Percentiles rank a stretch among this genome's conserved stretches.
Conservation (phyloP, 2,797 vertebrate genomes). For the Protonibea diacanthus region DNA sequence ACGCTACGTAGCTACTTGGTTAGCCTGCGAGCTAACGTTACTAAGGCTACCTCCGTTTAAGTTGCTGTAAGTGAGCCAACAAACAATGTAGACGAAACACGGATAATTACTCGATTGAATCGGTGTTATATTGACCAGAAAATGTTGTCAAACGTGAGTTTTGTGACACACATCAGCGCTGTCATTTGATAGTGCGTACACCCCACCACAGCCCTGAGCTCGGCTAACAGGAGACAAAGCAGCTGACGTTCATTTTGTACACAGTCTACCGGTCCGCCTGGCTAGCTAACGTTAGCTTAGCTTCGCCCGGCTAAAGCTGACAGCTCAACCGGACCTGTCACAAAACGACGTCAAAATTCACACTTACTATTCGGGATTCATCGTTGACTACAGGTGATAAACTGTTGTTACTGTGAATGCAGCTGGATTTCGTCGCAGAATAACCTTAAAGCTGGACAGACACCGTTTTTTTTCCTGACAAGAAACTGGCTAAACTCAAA, state of each 20-base stretch:
- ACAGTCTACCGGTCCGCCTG: conserved; percentile 26
- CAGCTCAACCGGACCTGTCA: conserved; percentile 65
- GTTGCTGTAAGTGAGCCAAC: background rate
- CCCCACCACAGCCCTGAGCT: background rate
- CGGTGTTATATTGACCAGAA: background rate
- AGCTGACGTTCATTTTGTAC: conserved; percentile 66
- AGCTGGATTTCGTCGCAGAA: conserved; percentile 34
- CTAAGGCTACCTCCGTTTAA: background rate
- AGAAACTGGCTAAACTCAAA: conserved; percentile 74
- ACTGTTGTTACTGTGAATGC: conserved; percentile 44
- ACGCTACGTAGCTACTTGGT: conserved; percentile 31
- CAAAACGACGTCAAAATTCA: background rate
- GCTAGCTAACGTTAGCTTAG: conserved; percentile 56
- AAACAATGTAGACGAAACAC: fast-evolving
- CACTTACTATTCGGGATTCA: conserved; percentile 98
- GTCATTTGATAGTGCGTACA: conserved; percentile 25
- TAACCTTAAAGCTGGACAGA: conserved; percentile 28
- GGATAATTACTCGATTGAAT: fast-evolving
- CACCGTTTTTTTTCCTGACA: conserved; percentile 42
- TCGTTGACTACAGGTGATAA: conserved; percentile 89
- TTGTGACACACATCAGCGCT: background rate
- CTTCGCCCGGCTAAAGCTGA: conserved; percentile 55
- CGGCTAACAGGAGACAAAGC: conserved; percentile 60
- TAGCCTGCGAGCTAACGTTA: conserved; percentile 42
- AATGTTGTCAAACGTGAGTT: background rate